Evolutionary conservation across 2,888 invertebrate genomes (phyloP), one percentile per base, ranked within the genome.

Genomic region (Chesias legatella): DNA sequence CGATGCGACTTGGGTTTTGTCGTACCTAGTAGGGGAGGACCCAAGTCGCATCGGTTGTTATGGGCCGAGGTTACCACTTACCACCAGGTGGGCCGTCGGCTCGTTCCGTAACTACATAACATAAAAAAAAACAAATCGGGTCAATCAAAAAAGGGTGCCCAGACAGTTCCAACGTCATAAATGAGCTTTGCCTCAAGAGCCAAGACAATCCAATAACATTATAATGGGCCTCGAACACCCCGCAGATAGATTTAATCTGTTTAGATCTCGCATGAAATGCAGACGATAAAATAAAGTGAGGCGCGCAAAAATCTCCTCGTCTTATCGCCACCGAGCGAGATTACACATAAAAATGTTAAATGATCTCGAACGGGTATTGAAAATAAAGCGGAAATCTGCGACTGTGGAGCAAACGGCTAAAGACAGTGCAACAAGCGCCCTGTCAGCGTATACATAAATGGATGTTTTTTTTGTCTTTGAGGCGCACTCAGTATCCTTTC

Each of bases 271-370:
- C 72, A 68, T 82, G 84, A 85, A 85, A 73, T 73, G 82, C 74
- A 68, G 70, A 66, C 78, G 75, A 81, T 84, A 84, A 84, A 86
- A 84, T 79, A 83, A 84, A 85, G 74, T 76, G 74, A 75, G 71
- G 73, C 72, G 75, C 76, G 37, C 45, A 48, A 49, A 49, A 49
- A 81, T 79, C 77, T 74, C 68, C 75, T 79, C 72, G 77, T 75
- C 82, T 80, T 78, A 81, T 83, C 81, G 77, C 79, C 76, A 75
- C 72, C 77, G 62, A 74, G 81, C 77, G 72, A 81, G 82, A 85
- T 86, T 85, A 86, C 83, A 86, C 86, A 86, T 86, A 86, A 88
- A 88, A 86, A 86, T 86, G 86, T 85, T 86, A 84, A 88, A 86
- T 82, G 83, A 79, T 81, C 82, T 76, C 63, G 80, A 85, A 84